Evolutionary conservation across 2,797 vertebrate genomes (phyloP).

Genomic region (Erethizon dorsatum): DNA sequence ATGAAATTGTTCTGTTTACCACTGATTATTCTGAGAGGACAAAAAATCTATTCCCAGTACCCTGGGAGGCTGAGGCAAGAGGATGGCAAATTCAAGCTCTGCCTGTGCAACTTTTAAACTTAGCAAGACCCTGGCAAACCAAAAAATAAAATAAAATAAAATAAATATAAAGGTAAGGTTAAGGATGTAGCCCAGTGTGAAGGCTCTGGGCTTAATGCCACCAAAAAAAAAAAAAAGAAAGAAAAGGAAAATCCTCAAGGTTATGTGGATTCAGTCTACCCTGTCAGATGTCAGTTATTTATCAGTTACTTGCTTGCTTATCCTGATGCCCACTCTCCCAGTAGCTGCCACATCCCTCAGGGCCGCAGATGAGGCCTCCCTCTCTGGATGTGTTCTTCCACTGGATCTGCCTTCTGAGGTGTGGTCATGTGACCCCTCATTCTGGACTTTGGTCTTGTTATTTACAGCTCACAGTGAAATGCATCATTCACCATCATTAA

Average conservation of each 20-base stretch:
- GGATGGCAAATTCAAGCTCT: neutral
- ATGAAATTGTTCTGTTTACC: neutral
- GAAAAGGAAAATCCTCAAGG: neutral
- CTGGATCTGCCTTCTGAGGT: neutral
- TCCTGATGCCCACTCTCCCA: neutral
- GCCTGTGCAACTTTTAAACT: neutral
- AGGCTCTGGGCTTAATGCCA: neutral
- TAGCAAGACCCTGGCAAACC: neutral
- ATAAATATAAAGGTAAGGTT: neutral
- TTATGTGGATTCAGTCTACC: neutral
- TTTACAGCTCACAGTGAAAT: neutral
- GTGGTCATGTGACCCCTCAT: neutral
- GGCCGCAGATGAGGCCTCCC: neutral
- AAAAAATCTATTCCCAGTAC: neutral
- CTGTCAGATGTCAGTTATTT: neutral
- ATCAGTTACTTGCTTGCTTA: neutral
- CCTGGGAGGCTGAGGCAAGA: neutral
- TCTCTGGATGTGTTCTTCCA: neutral
- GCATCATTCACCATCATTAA: neutral
- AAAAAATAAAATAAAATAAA: neutral
- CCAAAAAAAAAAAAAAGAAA: neutral
- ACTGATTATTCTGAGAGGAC: neutral
- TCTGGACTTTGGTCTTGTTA: neutral
- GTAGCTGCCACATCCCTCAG: neutral
- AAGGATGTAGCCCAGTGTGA: neutral